A percentile compares a stretch with the other conserved stretches of the same genome.
phyloP scores from a whole-genome alignment of 92 coral and sea anemone genomes.

The Epizoanthus stellaris region DNA sequence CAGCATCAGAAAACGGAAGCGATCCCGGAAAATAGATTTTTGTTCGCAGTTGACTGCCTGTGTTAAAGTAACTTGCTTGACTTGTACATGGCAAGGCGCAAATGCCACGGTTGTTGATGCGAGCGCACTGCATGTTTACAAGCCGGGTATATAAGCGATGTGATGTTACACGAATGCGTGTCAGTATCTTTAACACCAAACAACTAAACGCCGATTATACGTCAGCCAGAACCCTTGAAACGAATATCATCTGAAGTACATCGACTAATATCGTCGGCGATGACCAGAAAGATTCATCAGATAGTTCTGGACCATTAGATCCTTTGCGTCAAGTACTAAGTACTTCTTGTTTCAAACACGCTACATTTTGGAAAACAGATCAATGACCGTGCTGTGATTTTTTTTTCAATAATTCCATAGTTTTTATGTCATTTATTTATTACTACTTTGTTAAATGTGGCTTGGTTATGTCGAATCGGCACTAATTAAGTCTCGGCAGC shows the following conservation, averaged over 20 bases:
- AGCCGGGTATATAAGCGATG: background rate
- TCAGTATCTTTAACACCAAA: constrained; percentile 12
- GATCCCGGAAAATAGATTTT: constrained; percentile 39
- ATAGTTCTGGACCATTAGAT: constrained; percentile 15
- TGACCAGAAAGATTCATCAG: constrained; percentile 22
- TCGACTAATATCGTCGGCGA: constrained; percentile 18
- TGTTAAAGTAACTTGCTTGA: background rate
- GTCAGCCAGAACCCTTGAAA: constrained; percentile 38
- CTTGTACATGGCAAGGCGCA: constrained; percentile 11
- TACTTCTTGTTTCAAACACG: constrained; percentile 16
- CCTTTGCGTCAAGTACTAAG: constrained; percentile 28
- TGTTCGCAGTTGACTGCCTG: constrained; percentile 14
- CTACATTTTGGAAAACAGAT: constrained; percentile 26
- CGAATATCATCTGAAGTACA: constrained; percentile 4
- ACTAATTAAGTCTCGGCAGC: too few relatives aligned
- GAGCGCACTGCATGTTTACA: constrained; percentile 2
- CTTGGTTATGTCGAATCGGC: too few relatives aligned
- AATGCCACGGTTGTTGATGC: background rate
- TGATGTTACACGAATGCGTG: background rate
- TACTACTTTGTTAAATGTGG: too few relatives aligned
- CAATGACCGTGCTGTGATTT: background rate
- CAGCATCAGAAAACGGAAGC: constrained; percentile 34
- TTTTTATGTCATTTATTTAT: background rate
- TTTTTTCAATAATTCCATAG: background rate
- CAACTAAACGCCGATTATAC: constrained; percentile 16